Conservation (phyloP, 2,888 invertebrate species). For the Drosophila fulvimacula region DNA sequence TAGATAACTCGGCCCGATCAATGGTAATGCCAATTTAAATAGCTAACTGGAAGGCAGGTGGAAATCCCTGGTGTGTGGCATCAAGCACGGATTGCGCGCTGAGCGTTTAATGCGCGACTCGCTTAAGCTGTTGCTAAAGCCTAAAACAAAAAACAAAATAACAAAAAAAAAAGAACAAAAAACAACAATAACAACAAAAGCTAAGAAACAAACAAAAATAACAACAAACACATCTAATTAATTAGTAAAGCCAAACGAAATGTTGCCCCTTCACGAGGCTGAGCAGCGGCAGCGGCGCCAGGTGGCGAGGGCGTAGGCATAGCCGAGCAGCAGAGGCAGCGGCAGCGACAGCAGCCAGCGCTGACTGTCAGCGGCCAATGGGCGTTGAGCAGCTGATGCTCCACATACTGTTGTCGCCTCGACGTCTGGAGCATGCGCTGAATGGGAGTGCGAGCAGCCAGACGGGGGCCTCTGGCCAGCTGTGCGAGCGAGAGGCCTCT, state of each 20-base stretch:
- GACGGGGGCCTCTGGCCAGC: conserved; percentile 5
- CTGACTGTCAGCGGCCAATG: conserved; percentile 59
- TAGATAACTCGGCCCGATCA: conserved; percentile 9
- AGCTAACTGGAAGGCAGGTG: neutral
- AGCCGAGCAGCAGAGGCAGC: neutral
- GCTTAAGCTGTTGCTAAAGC: conserved; percentile 30
- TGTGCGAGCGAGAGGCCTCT: conserved; percentile 31
- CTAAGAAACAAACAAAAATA: neutral
- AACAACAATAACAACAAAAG: neutral
- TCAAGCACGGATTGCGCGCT: conserved; percentile 27
- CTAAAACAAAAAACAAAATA: neutral
- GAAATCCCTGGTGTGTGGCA: conserved; percentile 29
- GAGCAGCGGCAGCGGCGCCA: neutral
- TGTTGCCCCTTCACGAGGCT: conserved; percentile 1
- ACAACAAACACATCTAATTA: conserved; percentile 34
- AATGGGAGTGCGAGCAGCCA: conserved; percentile 36
- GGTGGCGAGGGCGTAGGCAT: neutral
- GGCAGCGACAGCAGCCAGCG: neutral
- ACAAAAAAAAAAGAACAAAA: neutral
- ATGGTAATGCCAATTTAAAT: conserved; percentile 15
- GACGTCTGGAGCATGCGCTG: conserved; percentile 65
- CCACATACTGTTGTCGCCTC: conserved; percentile 37
- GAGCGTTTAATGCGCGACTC: conserved; percentile 38
- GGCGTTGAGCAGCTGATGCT: conserved; percentile 13
- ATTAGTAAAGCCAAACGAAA: conserved; percentile 31